Conservation (phyloP, 2,888 invertebrate species). For the Agelastica alni region DNA sequence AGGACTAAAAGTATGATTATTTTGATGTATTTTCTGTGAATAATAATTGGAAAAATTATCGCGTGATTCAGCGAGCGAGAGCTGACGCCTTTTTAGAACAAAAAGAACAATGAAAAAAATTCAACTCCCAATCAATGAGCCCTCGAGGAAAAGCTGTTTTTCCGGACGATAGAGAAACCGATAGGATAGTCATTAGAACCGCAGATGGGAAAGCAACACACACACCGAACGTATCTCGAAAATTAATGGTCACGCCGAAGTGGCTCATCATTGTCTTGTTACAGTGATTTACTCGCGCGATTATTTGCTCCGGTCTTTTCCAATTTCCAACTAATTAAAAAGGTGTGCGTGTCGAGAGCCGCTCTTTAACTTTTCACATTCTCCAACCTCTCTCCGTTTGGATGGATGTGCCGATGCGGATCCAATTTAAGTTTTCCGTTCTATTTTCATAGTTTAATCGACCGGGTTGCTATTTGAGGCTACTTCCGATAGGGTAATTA, state of each 20-base stretch:
- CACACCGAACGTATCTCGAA: slow-evolving; percentile 4
- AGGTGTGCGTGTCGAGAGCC: slow-evolving; percentile 32
- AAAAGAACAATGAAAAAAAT: slow-evolving; percentile 5
- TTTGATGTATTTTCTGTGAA: too few relatives aligned
- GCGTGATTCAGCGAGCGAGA: too few relatives aligned
- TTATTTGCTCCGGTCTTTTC: slow-evolving; percentile 37
- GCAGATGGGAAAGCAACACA: slow-evolving; percentile 10
- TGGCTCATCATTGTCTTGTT: slow-evolving; percentile 47
- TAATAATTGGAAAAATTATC: too few relatives aligned
- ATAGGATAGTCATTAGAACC: slow-evolving; percentile 37
- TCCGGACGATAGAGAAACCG: slow-evolving; percentile 30
- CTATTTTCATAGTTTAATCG: slow-evolving; percentile 15
- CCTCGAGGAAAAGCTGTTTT: slow-evolving; percentile 19
- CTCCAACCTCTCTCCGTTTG: neutral
- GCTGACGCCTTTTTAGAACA: too few relatives aligned
- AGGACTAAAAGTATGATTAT: too few relatives aligned
- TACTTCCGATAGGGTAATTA: slow-evolving; percentile 10
- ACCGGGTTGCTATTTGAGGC: slow-evolving; percentile 11
- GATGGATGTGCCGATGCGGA: slow-evolving; percentile 1
- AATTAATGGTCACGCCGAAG: slow-evolving; percentile 45
- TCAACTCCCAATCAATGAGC: slow-evolving; percentile 14
- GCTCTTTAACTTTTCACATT: slow-evolving; percentile 18
- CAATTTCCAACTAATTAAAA: slow-evolving; percentile 39
- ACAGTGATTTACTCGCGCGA: slow-evolving; percentile 46
- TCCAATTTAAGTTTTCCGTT: slow-evolving; percentile 25